These are phyloP conservation scores for Agrypnus murinus DNA, from an alignment of 2,888 invertebrate species.

Conservation along the genomic window DNA sequence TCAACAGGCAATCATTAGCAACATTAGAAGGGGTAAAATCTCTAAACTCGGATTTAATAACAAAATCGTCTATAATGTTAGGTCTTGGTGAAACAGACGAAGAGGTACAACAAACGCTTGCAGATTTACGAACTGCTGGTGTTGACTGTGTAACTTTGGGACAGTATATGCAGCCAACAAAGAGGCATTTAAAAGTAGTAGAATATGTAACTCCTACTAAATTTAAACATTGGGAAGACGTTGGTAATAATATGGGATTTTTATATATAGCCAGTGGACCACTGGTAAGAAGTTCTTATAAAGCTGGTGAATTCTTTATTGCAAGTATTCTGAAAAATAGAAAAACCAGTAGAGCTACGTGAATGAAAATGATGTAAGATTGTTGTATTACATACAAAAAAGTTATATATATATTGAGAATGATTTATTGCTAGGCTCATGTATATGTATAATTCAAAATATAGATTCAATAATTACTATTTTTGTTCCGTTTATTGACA, in stretches of 20 bases:
- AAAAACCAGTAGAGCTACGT: conserved; percentile 67
- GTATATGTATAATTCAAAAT: conserved; percentile 18
- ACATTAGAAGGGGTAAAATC: conserved; percentile 89
- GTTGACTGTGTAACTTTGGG: conserved; percentile 98
- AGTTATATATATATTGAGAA: conserved; percentile 6
- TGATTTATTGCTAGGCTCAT: conserved; percentile 24
- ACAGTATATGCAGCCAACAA: conserved; percentile 99
- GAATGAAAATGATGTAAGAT: not conserved
- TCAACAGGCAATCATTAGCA: conserved; percentile 84
- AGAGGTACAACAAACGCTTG: conserved; percentile 90
- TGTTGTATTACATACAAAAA: not conserved
- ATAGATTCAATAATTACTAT: conserved; percentile 17
- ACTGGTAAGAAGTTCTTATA: conserved; percentile 95
- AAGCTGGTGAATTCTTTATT: conserved; percentile 97
- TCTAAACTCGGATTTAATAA: conserved; percentile 87
- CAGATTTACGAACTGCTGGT: conserved; percentile 85
- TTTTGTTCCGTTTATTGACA: conserved; percentile 3
- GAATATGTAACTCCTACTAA: conserved; percentile 98
- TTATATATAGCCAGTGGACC: conserved; percentile 98
- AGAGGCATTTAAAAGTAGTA: conserved; percentile 92
- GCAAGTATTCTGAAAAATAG: conserved; percentile 83
- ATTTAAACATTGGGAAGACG: conserved; percentile 89
- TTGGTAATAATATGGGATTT: conserved; percentile 91
- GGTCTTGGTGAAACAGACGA: conserved; percentile 94
- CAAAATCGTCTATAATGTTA: conserved; percentile 98